Evolutionary conservation across 2,888 invertebrate species (phyloP).

Genomic region (Philhelius pedissequus): DNA sequence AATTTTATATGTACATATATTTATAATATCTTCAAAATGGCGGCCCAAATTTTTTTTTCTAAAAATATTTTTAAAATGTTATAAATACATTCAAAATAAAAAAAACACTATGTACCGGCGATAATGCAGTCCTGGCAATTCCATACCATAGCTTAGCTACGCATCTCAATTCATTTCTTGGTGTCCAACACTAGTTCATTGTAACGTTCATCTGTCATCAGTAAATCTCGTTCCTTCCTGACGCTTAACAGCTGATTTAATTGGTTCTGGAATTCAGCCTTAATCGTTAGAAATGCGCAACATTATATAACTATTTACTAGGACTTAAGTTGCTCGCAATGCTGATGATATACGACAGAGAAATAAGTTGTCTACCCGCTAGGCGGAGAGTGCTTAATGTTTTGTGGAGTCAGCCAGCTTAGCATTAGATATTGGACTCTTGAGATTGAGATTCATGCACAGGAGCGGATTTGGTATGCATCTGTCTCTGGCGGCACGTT

Average conservation of each 20-base stretch:
- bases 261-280: conserved; percentile 34
- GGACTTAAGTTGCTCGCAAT: not conserved
- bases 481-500: not conserved
- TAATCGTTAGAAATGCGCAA: conserved; percentile 5
- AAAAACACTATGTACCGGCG: no score
- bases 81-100: no score
- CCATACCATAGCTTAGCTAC: not conserved
- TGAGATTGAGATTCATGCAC: not conserved
- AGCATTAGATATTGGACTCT: not conserved
- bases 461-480: not conserved
- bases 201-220: conserved; percentile 41
- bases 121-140: conserved; percentile 35
- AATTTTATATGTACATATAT: no score
- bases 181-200: conserved; percentile 24
- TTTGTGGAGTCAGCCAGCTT: not conserved
- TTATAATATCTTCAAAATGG: no score
- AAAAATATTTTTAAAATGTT: no score
- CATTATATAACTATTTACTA: not conserved
- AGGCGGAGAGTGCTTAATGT: conserved; percentile 2
- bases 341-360: conserved; percentile 16
- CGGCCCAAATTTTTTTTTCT: no score
- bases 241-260: conserved; percentile 28
- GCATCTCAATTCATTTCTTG: conserved; percentile 20
- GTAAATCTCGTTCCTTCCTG: conserved; percentile 17
- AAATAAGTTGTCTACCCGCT: conserved; percentile 12